Conservation (phyloP, 2,888 invertebrate species). For the Baccha elongata region DNA sequence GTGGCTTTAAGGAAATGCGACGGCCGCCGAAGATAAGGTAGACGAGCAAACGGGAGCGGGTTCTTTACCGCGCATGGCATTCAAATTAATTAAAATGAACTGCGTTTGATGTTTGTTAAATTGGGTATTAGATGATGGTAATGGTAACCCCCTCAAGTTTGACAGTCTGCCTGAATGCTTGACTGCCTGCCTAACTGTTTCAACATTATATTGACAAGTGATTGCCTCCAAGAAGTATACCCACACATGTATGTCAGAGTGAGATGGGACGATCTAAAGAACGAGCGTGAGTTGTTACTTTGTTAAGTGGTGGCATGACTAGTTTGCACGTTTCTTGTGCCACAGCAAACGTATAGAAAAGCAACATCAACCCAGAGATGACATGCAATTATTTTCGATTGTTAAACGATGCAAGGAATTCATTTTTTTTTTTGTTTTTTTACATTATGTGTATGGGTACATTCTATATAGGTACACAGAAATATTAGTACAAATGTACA, state of each 20-base stretch:
- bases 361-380: constrained; percentile 33
- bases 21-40: background rate
- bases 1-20: background rate
- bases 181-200: constrained; percentile 51
- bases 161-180: constrained; percentile 19
- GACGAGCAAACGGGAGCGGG: constrained; percentile 15
- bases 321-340: constrained; percentile 64
- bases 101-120: constrained; percentile 72
- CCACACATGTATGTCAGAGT: background rate
- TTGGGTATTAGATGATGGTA: constrained; percentile 53
- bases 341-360: constrained; percentile 26
- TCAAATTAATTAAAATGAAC: constrained; percentile 73
- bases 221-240: constrained; percentile 23
- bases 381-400: constrained; percentile 69
- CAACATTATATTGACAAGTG: constrained; percentile 66
- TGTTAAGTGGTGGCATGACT: constrained; percentile 67
- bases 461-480: background rate
- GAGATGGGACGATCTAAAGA: constrained; percentile 10
- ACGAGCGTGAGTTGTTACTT: constrained; percentile 39
- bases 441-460: background rate
- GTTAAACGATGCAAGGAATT: constrained; percentile 57
- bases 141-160: constrained; percentile 48
- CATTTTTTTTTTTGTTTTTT: constrained; percentile 14
- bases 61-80: constrained; percentile 59
- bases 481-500: no score